Percentiles rank a stretch among this genome's conserved stretches.
Conservation (phyloP, 1,140 invertebrate species). For the Alviniconcha marisindica region DNA sequence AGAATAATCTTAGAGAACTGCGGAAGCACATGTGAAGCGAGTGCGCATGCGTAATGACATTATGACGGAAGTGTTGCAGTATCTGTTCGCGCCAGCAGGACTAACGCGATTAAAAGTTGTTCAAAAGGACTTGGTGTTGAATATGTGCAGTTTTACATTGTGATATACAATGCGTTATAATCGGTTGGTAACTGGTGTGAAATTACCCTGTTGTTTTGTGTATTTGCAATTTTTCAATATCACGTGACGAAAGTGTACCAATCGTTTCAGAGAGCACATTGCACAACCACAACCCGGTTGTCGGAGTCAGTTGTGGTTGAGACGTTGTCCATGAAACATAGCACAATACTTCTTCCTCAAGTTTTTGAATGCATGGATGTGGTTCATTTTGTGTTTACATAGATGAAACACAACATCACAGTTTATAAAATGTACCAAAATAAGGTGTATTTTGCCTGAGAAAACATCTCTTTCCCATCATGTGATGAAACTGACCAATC, state of each 20-base stretch:
- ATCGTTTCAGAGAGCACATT: slow-evolving; percentile 24
- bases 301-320: background rate
- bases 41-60: slow-evolving; percentile 34
- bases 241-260: slow-evolving; percentile 18
- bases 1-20: background rate
- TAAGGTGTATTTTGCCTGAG: slow-evolving; percentile 15
- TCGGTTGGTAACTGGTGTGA: too few relatives aligned
- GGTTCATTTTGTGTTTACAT: background rate
- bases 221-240: background rate
- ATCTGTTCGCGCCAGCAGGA: slow-evolving; percentile 4
- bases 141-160: too few relatives aligned
- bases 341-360: slow-evolving; percentile 1
- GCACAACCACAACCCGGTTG: slow-evolving; percentile 23
- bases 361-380: background rate
- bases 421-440: background rate
- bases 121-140: too few relatives aligned
- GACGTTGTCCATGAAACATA: slow-evolving; percentile 6
- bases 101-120: too few relatives aligned
- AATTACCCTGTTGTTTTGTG: too few relatives aligned
- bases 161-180: too few relatives aligned
- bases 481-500: slow-evolving; percentile 74
- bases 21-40: slow-evolving; percentile 30
- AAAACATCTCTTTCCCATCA: slow-evolving; percentile 53
- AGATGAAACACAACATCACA: background rate
- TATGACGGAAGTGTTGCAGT: slow-evolving; percentile 1